These are phyloP conservation scores for Sminthopsis crassicaudata DNA, from an alignment of 2,113 vertebrate genomes.

Conservation along the genomic window DNA sequence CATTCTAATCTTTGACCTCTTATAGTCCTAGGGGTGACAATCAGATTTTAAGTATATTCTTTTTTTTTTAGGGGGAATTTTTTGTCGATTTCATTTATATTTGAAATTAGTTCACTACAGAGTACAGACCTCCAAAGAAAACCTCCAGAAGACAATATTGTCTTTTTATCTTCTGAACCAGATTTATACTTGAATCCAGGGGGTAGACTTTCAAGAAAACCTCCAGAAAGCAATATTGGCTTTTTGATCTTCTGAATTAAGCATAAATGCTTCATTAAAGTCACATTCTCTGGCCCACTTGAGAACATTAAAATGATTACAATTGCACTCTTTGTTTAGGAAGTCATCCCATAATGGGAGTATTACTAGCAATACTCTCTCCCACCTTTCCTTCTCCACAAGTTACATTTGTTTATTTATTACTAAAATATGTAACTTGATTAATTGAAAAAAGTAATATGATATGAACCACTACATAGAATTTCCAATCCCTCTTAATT, in stretches of 20 bases:
- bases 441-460: constrained; percentile 68
- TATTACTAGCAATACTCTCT: constrained; percentile 46
- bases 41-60: constrained; percentile 18
- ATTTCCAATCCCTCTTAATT: too few relatives aligned
- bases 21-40: background rate
- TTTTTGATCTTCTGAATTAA: constrained; percentile 56
- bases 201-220: background rate
- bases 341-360: constrained; percentile 59
- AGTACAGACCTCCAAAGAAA: background rate
- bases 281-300: constrained; percentile 55
- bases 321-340: background rate
- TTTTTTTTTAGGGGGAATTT: constrained; percentile 13
- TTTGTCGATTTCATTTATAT: constrained; percentile 28
- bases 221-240: constrained; percentile 8
- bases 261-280: constrained; percentile 61
- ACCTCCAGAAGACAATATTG: constrained; percentile 2
- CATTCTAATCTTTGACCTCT: constrained; percentile 47
- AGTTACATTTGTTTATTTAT: constrained; percentile 46
- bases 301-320: constrained; percentile 4
- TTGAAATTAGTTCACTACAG: constrained; percentile 28
- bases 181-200: constrained; percentile 27
- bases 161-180: constrained; percentile 39
- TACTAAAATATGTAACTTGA: constrained; percentile 9
- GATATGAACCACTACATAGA: too few relatives aligned
- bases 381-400: background rate